Evolutionary conservation across 2,113 vertebrate genomes (phyloP).

Genomic region (Vimba vimba): DNA sequence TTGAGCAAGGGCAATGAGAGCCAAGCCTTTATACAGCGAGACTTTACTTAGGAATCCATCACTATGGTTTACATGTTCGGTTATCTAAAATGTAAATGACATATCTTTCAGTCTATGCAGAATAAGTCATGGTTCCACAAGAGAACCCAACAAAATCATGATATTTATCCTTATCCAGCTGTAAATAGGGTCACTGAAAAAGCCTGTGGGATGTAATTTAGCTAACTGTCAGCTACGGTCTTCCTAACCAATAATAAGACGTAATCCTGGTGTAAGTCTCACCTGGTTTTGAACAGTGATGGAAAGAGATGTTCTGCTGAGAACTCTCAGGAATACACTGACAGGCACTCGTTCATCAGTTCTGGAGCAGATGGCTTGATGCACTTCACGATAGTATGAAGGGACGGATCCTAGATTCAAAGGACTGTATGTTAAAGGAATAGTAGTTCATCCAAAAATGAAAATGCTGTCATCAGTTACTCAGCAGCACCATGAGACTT

Average conservation of each 20-base stretch:
- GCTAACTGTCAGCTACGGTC: background rate
- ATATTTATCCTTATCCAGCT: background rate
- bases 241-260: background rate
- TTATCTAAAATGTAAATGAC: constrained; percentile 70
- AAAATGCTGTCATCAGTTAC: too few relatives aligned
- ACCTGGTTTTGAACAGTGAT: constrained; percentile 72
- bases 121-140: background rate
- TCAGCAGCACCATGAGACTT: too few relatives aligned
- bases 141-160: background rate
- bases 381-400: constrained; percentile 80
- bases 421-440: background rate
- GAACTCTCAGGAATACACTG: constrained; percentile 76
- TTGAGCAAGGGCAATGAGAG: constrained; percentile 78
- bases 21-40: constrained; percentile 75
- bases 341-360: constrained; percentile 75
- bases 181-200: background rate
- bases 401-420: constrained; percentile 76
- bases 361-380: constrained; percentile 75
- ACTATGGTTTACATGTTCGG: constrained; percentile 69
- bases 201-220: background rate
- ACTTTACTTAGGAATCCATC: constrained; percentile 77
- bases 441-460: too few relatives aligned
- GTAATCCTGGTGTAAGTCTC: constrained; percentile 37
- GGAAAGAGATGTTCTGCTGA: constrained; percentile 74
- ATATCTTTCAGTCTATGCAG: background rate